Conservation (phyloP, 1,140 invertebrate species). For the Magallana gigas region DNA sequence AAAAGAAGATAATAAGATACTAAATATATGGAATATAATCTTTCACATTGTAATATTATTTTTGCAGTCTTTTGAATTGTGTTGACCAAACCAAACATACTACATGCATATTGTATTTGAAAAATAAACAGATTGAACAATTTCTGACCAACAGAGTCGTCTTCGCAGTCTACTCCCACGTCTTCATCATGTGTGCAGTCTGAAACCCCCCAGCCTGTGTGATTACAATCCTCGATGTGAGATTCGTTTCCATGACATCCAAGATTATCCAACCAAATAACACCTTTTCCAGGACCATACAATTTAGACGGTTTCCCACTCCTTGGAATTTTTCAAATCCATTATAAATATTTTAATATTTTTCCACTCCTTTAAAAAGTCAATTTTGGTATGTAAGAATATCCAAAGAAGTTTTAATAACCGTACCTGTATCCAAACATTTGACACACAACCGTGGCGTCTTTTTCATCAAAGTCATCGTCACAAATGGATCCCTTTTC, state of each 20-base stretch:
- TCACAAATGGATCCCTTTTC: constrained; percentile 53
- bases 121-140: too few species aligned
- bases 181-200: constrained; percentile 86
- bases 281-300: constrained; percentile 78
- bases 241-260: constrained; percentile 86
- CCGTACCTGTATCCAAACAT: constrained; percentile 53
- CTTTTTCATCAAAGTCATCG: constrained; percentile 55
- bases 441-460: constrained; percentile 58
- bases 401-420: neutral
- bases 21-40: too few species aligned
- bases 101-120: too few species aligned
- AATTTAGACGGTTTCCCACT: constrained; percentile 16
- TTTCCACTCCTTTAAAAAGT: neutral
- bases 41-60: too few species aligned
- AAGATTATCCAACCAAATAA: constrained; percentile 86
- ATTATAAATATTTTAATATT: too few species aligned
- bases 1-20: too few species aligned
- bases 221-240: constrained; percentile 85
- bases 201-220: constrained; percentile 87
- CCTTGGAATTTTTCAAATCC: neutral
- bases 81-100: too few species aligned
- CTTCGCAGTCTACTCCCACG: constrained; percentile 70
- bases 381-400: neutral
- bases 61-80: too few species aligned
- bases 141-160: neutral